phyloP scores from a whole-genome alignment of 2,797 vertebrate species.

The Austrolebias charrua region DNA sequence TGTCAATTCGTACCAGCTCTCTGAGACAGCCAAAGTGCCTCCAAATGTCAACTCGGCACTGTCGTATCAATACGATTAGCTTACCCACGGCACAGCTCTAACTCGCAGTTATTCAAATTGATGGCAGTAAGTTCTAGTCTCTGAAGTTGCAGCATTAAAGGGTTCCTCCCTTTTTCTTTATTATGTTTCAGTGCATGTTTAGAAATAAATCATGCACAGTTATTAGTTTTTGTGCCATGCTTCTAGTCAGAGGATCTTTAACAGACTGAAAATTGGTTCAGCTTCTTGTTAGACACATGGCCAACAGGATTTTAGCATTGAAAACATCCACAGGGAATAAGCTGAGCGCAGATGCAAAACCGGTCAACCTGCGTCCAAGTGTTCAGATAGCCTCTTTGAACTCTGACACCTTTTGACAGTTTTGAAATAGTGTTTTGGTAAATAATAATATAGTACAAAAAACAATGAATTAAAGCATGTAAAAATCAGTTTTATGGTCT shows the following conservation, averaged over 20 bases:
- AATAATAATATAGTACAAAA: neutral
- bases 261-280: constrained; percentile 4
- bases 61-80: constrained; percentile 68
- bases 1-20: constrained; percentile 60
- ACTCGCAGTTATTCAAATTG: constrained; percentile 50
- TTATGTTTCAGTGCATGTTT: constrained; percentile 2
- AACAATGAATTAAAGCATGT: constrained; percentile 21
- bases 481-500: constrained; percentile 22
- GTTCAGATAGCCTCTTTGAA: constrained; percentile 25
- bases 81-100: constrained; percentile 45
- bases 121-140: constrained; percentile 44
- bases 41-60: constrained; percentile 68
- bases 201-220: constrained; percentile 1
- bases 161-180: constrained; percentile 12
- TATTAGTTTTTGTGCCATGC: neutral
- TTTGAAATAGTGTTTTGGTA: constrained; percentile 19
- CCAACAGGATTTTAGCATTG: constrained; percentile 6
- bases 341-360: constrained; percentile 9
- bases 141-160: constrained; percentile 28
- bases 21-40: constrained; percentile 56
- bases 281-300: neutral
- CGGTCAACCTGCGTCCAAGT: constrained; percentile 17
- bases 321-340: constrained; percentile 14
- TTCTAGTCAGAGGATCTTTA: constrained; percentile 4
- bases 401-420: constrained; percentile 18